Evolutionary conservation across 2,797 vertebrate genomes (phyloP).

Genomic region (Helarctos malayanus): DNA sequence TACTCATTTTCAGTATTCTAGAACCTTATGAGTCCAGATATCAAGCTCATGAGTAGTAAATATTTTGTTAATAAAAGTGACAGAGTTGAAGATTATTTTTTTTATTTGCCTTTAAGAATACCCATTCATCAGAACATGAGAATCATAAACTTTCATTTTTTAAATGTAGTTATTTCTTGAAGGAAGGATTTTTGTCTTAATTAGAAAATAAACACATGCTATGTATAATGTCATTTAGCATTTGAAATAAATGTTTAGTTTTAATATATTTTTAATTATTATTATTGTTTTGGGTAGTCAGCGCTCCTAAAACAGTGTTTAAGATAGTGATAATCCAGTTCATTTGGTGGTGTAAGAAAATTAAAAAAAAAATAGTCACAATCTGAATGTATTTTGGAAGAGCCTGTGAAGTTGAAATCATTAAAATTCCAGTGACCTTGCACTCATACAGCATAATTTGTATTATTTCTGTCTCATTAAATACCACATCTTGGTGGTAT

Average conservation of each 20-base stretch:
- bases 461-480: background rate
- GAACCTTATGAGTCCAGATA: background rate
- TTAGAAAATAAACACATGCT: background rate
- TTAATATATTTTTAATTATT: background rate
- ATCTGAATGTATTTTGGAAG: background rate
- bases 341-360: background rate
- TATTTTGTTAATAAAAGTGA: background rate
- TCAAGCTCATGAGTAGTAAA: background rate
- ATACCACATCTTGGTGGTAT: background rate
- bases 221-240: background rate
- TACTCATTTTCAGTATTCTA: background rate
- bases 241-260: background rate
- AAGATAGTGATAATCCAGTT: background rate
- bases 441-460: background rate
- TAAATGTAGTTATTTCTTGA: background rate
- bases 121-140: background rate
- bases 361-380: background rate
- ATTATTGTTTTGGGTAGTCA: background rate
- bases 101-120: background rate
- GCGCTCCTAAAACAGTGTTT: background rate
- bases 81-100: background rate
- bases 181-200: constrained; percentile 28
- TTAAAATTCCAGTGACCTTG: background rate
- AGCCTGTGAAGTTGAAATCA: background rate
- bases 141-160: background rate